These are phyloP conservation scores for Scrobipalpa atriplicella DNA, from an alignment of 2,888 invertebrate genomes.

Conservation along the genomic window DNA sequence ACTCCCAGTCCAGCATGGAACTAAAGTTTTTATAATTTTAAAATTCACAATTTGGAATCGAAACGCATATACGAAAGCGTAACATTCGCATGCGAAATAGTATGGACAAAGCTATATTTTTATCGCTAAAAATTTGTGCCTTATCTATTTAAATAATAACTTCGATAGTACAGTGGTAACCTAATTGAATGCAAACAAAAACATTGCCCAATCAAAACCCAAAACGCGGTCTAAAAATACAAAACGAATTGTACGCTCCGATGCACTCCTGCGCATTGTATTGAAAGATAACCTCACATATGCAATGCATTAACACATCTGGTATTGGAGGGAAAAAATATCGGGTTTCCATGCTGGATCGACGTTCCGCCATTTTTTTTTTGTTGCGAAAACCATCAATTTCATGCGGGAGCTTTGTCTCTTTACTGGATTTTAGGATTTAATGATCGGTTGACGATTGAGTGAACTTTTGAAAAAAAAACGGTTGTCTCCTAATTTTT, in stretches of 20 bases:
- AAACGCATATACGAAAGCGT: too few relatives aligned
- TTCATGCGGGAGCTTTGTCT: slow-evolving; percentile 50
- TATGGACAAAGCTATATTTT: too few relatives aligned
- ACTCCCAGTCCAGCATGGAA: too few relatives aligned
- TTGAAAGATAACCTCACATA: slow-evolving; percentile 60
- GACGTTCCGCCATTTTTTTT: slow-evolving; percentile 52
- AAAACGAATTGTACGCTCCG: slow-evolving; percentile 33
- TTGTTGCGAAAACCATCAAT: slow-evolving; percentile 30
- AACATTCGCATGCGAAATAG: too few relatives aligned
- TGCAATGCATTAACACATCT: slow-evolving; percentile 66
- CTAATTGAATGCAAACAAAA: slow-evolving; percentile 1
- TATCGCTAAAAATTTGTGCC: too few relatives aligned
- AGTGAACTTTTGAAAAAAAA: too few relatives aligned
- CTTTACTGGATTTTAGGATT: slow-evolving; percentile 31
- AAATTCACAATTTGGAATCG: too few relatives aligned
- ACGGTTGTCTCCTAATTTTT: too few relatives aligned
- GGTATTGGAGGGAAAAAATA: slow-evolving; percentile 55
- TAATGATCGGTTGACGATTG: not conserved
- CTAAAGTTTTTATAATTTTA: too few relatives aligned
- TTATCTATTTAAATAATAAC: not conserved
- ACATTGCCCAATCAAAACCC: slow-evolving; percentile 31
- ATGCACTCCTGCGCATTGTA: slow-evolving; percentile 50
- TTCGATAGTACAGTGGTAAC: not conserved
- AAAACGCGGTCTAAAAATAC: slow-evolving; percentile 55
- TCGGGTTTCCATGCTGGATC: slow-evolving; percentile 54